phyloP scores from a whole-genome alignment of 2,113 vertebrate genomes.

The Melanotaenia duboulayi region DNA sequence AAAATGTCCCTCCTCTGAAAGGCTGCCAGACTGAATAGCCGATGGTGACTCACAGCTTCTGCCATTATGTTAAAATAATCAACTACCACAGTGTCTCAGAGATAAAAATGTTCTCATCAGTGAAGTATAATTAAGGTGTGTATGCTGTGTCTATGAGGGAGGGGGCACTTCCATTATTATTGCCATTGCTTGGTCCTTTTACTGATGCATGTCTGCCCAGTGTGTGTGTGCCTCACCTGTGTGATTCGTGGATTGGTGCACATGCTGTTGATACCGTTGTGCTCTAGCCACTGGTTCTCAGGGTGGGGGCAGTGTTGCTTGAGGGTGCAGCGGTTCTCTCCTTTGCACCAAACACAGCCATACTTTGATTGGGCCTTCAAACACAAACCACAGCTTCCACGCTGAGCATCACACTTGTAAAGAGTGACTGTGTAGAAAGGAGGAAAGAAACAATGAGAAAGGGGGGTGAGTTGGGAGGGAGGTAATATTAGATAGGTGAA shows the following conservation, averaged over 20 bases:
- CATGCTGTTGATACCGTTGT: conserved; percentile 92
- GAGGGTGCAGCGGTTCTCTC: conserved; percentile 91
- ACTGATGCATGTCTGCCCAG: not conserved
- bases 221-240: conserved; percentile 84
- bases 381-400: conserved; percentile 95
- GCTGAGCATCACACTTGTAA: conserved; percentile 95
- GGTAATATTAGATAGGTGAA: conserved; percentile 7
- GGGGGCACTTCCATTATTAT: not conserved
- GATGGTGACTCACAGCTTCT: conserved; percentile 35
- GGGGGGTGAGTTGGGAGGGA: not conserved
- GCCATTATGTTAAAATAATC: conserved; percentile 44
- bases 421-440: conserved; percentile 87
- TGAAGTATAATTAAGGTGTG: conserved; percentile 28
- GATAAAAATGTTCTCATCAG: conserved; percentile 6
- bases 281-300: conserved; percentile 92
- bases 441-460: not conserved
- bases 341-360: conserved; percentile 95
- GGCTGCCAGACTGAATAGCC: conserved; percentile 24
- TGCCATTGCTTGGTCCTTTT: not conserved
- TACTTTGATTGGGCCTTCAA: conserved; percentile 96
- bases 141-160: not conserved
- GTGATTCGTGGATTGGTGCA: conserved; percentile 97
- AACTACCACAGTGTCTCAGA: not conserved
- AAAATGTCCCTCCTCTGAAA: conserved; percentile 16
- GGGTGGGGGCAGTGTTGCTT: conserved; percentile 93